phyloP scores from a whole-genome alignment of 2,797 vertebrate genomes.

The Phoxinus dragarum region DNA sequence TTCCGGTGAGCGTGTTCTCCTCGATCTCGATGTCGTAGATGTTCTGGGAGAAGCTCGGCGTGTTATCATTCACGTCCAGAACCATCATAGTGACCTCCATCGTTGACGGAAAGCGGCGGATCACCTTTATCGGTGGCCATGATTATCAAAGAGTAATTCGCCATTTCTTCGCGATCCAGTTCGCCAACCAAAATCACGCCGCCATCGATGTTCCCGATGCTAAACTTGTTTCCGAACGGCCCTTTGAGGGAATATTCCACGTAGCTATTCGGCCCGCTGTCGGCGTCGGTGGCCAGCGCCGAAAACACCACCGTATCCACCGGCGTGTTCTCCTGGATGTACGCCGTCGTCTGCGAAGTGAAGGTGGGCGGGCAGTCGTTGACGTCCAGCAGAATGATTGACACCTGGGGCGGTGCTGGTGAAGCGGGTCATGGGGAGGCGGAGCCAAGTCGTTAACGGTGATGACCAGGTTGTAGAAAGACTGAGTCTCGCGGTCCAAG shows the following conservation, averaged over 20 bases:
- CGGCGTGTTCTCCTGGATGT: conserved; percentile 92
- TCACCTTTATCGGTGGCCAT: conserved; percentile 94
- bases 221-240: conserved; percentile 84
- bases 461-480: conserved; percentile 93
- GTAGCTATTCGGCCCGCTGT: conserved; percentile 98
- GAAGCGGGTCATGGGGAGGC: conserved; percentile 74
- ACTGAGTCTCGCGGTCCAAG: conserved; percentile 91
- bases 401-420: conserved; percentile 91
- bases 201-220: conserved; percentile 88
- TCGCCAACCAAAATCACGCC: conserved; percentile 87
- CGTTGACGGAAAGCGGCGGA: conserved; percentile 82
- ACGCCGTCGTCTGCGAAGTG: conserved; percentile 88
- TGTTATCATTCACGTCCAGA: conserved; percentile 95
- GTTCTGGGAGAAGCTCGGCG: conserved; percentile 87
- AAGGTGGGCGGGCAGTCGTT: conserved; percentile 92
- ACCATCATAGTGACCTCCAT: conserved; percentile 88
- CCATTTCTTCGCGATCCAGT: conserved; percentile 89
- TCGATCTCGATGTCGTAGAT: conserved; percentile 88
- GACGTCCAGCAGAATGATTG: conserved; percentile 92
- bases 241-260: conserved; percentile 90
- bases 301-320: conserved; percentile 90
- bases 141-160: conserved; percentile 90
- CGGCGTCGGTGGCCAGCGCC: conserved; percentile 86
- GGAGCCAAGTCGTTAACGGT: conserved; percentile 88
- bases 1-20: conserved; percentile 89